Base-by-base conservation (phyloP, 1,140 invertebrate species). In the Solenopsis fugax region DNA sequence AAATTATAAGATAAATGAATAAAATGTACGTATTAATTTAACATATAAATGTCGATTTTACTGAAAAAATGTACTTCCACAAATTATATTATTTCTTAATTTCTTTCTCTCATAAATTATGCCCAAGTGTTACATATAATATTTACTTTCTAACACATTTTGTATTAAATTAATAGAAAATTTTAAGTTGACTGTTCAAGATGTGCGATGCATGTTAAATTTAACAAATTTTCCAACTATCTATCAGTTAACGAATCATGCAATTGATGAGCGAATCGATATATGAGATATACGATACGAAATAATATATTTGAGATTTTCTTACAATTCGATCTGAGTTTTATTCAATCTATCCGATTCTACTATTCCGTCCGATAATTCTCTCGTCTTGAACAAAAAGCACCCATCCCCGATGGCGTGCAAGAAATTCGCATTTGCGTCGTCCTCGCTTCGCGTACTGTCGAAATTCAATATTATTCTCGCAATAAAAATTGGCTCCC, bases 401-500 rank as follows among this genome's bases (percentile, higher is more conserved):
- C 80, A n/a, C 13, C 48, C 9, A 41, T 29, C 29, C n/a, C 37
- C 65, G 50, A 72, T 50, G 18, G n/a, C 21, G 18, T 6, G 54
- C 80, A 84, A 84, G 80, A 84, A 84, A 84, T 60, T 84, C 78
- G 77, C 48, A 69, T 48, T 60, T 24, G 67, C 76, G 45, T 48
- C 62, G 52, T 72, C 18, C 77, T 69, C 67, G 54, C 24, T 60
- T 41, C 41, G 45, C 62, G 48, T 16, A 41, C 41, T 37, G 80
- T 84, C 69, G 41, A 75, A 75, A 84, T 84, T 75, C 69, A 84
- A 84, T 84, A 73, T 73, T 73, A 75, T 75, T 60, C 54, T 29
- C 69, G n/a, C 69, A 84, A 84, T 84, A 84, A 84, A 84, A 84
- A 84, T 84, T 84, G 80, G 41, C 41, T 84, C 56, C 21, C 41